Percentiles rank a stretch among this genome's conserved stretches.
phyloP scores from a whole-genome alignment of 2,797 vertebrate genomes.

The Odontamblyopus rebecca region DNA sequence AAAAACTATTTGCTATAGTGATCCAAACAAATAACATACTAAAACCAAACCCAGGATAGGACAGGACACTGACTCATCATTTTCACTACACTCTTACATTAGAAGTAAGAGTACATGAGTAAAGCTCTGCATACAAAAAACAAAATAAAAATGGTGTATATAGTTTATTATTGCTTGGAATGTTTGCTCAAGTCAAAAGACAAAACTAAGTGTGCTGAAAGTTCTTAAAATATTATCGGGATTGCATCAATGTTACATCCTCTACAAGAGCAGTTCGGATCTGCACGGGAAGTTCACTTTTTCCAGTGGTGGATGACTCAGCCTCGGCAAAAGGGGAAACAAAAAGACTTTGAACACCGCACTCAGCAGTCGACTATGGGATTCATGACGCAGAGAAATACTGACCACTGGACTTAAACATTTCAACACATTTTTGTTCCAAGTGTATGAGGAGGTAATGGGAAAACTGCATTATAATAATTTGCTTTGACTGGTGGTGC shows the following conservation, averaged over 20 bases:
- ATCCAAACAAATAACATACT: background rate
- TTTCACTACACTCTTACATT: background rate
- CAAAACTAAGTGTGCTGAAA: conserved; percentile 17
- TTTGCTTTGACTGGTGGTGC: background rate
- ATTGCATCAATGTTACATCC: conserved; percentile 13
- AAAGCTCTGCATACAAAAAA: background rate
- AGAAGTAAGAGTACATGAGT: background rate
- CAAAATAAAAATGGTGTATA: background rate
- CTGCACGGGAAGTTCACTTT: conserved; percentile 60
- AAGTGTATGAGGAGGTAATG: background rate
- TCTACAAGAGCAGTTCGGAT: conserved; percentile 43
- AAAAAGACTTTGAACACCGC: conserved; percentile 35
- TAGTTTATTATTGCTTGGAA: background rate
- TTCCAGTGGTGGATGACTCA: conserved; percentile 71
- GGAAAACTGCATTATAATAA: background rate
- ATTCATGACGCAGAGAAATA: conserved; percentile 21
- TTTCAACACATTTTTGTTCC: background rate
- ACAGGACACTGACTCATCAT: background rate
- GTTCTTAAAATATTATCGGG: conserved; percentile 24
- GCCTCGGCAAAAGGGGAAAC: conserved; percentile 29
- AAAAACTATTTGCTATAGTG: background rate
- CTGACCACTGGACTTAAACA: background rate
- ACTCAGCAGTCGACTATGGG: conserved; percentile 14
- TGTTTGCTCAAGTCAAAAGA: background rate
- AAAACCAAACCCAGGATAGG: background rate